phyloP scores from a whole-genome alignment of 2,113 vertebrate genomes.

The Jacana jacana region DNA sequence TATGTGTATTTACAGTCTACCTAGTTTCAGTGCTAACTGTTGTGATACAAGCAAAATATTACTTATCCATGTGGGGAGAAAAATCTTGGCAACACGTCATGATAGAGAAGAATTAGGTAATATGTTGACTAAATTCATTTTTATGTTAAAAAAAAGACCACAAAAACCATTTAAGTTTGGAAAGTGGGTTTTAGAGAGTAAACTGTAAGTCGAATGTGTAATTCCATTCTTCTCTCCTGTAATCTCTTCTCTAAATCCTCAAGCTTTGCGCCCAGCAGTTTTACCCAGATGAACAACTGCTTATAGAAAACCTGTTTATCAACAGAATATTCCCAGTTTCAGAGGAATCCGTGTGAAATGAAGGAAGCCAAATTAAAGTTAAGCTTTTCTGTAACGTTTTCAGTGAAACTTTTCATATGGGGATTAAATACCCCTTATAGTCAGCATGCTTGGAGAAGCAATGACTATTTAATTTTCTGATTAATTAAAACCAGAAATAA shows the following conservation, averaged over 20 bases:
- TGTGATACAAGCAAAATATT: background rate
- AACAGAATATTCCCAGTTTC: background rate
- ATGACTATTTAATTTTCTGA: background rate
- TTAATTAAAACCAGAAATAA: slow-evolving; percentile 48
- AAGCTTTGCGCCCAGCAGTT: background rate
- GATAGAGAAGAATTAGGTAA: background rate
- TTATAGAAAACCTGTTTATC: background rate
- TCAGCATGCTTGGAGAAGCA: background rate
- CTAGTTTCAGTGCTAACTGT: background rate
- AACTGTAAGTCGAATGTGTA: background rate
- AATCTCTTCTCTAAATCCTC: background rate
- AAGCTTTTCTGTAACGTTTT: background rate
- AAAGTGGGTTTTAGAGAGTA: background rate
- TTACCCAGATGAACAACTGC: background rate
- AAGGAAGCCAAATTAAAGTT: background rate
- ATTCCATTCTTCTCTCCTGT: background rate
- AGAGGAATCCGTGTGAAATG: background rate
- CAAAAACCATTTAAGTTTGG: background rate
- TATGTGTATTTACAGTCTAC: background rate
- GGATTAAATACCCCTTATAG: background rate
- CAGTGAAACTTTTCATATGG: background rate
- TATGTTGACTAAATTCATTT: slow-evolving; percentile 19
- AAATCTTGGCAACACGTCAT: background rate
- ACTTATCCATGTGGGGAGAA: background rate
- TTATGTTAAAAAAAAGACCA: background rate